Evolutionary conservation across 2,888 invertebrate genomes (phyloP), one percentile per base, ranked within the genome.

Genomic region (Polyommatus icarus): DNA sequence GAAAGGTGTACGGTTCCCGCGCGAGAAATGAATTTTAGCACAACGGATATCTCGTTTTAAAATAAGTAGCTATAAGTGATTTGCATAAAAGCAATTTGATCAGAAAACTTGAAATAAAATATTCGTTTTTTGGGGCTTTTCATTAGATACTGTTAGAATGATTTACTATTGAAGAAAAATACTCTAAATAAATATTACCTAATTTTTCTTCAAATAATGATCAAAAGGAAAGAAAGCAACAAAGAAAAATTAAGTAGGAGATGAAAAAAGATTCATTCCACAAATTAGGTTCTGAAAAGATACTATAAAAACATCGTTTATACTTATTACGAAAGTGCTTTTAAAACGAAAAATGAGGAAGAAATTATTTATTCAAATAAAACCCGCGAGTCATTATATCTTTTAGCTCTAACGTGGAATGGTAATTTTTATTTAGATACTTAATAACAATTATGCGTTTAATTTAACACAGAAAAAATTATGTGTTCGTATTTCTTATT

Each of bases 201-300:
- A 32, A 32, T 67, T 32, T 67, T 1, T 18, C 29, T 67, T 67
- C 32, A 67, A 32, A 67, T 67, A 67, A 67, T 15, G 29, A 32
- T 67, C 15, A 10, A 6, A 15, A 29, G 67, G 29, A 29, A 67
- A 15, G 67, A 67, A 75, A 71, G 76, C 78, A 18, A 72, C 12
- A 54, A 75, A 77, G n/a, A 76, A 40, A 54, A 67, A 76, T 71
- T 29, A 72, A 46, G 61, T 61, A 61, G 24, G 78, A 59, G 67
- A 57, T 87, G 89, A 88, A 84, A 87, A 86, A 86, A 86, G 85
- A 89, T 90, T 90, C 87, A 89, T 90, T 87, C 82, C 82, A 82
- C 84, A 87, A 89, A 91, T 90, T 88, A 87, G 85, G 84, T 83
- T 84, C 84, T 84, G 84, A 85, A 88, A 89, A 88, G 85, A 87